Percentiles rank a stretch among this genome's conserved stretches.
phyloP scores from a whole-genome alignment of 2,113 vertebrate species.

The Sylvietta virens region DNA sequence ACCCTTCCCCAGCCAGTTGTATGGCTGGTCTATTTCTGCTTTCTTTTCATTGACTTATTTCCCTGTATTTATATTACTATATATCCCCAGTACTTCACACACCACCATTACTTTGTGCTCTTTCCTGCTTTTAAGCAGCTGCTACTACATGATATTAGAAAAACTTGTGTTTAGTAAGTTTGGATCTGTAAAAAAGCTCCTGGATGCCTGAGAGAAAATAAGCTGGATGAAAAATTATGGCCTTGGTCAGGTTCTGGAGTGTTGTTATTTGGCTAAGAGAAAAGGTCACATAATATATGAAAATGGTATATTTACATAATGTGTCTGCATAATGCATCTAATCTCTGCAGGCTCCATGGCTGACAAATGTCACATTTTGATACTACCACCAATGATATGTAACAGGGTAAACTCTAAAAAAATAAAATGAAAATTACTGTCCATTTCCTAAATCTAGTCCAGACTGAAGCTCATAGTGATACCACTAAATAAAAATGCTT shows the following conservation, averaged over 20 bases:
- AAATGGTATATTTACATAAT: conserved; percentile 44
- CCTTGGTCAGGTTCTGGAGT: not conserved
- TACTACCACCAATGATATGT: not conserved
- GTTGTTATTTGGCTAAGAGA: conserved; percentile 7
- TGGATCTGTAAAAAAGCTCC: not conserved
- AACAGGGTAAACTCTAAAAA: not conserved
- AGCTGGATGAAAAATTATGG: not conserved
- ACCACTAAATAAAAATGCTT: not conserved
- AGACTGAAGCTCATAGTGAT: not conserved
- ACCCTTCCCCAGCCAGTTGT: not conserved
- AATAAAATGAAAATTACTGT: not conserved
- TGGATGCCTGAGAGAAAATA: conserved; percentile 1
- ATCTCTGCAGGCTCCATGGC: not conserved
- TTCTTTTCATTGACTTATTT: not conserved
- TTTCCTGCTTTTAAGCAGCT: not conserved
- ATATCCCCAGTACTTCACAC: not conserved
- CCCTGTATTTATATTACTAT: not conserved
- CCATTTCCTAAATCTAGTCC: not conserved
- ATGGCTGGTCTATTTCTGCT: not conserved
- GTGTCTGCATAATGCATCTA: not conserved
- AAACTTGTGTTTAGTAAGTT: not conserved
- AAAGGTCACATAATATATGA: conserved; percentile 45
- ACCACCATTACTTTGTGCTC: not conserved
- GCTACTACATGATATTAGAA: not conserved
- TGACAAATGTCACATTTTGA: not conserved